Base-by-base conservation (phyloP, 2,797 vertebrate species). In the Zalophus californianus region DNA sequence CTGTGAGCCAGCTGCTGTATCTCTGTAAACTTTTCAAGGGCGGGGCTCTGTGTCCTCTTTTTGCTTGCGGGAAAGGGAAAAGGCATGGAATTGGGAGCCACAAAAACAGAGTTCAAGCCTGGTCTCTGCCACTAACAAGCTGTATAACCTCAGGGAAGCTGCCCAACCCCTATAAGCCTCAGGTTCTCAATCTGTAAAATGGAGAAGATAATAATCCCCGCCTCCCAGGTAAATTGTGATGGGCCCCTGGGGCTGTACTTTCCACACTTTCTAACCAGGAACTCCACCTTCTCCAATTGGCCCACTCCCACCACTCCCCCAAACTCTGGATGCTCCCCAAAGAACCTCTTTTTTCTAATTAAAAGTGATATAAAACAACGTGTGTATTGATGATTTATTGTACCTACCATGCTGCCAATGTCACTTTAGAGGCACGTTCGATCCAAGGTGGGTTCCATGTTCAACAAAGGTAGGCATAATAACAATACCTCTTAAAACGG, bases 1-100 rank as follows among this genome's bases (percentile, higher is more conserved):
- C 75, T 85, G 2, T 70, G 35, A 93, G 60, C 13, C 35, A 79
- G 48, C 27, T 66, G 20, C 3, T 78, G 2, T 54, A 73, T 50
- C 29, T 32, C 75, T 62, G 25, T 54, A 48, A 89, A 89, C 23
- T 66, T 88, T 58, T 48, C 9, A 62, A 78, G 54, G 77, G 10
- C 12, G 70, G 68, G 25, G 29, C 7, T 96, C 78, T 92, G 66
- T 56, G 72, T 62, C 14, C 78, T 97, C 21, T 83, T 11, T 35
- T 80, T 93, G 68, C 7, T 88, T 83, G n/a, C 86, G 3, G 66
- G 29, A 91, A 97, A 87, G 14, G 23, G 50, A 38, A 97, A 88
- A 94, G 75, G 60, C 48, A 82, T 27, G 2, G 23, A 9, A 58
- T 50, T 21, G 7, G 64, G n/a, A 95, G 15, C 8, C 32, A 62